Evolutionary conservation across 2,113 vertebrate species (phyloP).

Genomic region (Suricata suricatta): DNA sequence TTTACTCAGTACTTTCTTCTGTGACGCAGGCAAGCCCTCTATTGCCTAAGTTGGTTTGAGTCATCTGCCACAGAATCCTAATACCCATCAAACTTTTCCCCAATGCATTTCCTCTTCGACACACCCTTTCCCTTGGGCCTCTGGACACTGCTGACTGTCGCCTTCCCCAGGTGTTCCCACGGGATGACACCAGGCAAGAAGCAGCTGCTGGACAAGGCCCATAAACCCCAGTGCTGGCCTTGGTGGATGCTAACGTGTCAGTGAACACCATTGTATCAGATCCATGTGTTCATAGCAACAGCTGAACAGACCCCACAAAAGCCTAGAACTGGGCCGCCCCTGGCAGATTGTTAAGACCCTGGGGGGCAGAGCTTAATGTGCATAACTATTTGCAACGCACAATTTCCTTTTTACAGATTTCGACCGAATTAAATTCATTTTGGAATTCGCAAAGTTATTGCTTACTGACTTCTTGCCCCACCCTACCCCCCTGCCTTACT

Average conservation of each 20-base stretch:
- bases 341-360: conserved; percentile 49
- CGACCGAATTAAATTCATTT: conserved; percentile 63
- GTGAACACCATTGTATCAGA: conserved; percentile 6
- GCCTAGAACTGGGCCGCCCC: background rate
- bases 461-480: background rate
- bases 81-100: background rate
- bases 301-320: background rate
- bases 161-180: background rate
- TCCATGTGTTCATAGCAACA: conserved; percentile 9
- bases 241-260: background rate
- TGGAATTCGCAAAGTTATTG: conserved; percentile 43
- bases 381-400: conserved; percentile 59
- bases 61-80: conserved; percentile 43
- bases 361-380: conserved; percentile 63
- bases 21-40: conserved; percentile 38
- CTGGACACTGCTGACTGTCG: background rate
- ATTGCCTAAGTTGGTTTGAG: conserved; percentile 49
- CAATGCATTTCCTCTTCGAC: background rate
- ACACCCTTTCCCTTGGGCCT: background rate
- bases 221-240: background rate
- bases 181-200: background rate
- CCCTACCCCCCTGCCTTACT: background rate
- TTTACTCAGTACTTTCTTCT: background rate
- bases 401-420: conserved; percentile 69
- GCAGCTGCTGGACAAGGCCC: conserved; percentile 41